These are phyloP conservation scores for Folsomia candida DNA, from an alignment of 2,888 invertebrate species.

Conservation along the genomic window DNA sequence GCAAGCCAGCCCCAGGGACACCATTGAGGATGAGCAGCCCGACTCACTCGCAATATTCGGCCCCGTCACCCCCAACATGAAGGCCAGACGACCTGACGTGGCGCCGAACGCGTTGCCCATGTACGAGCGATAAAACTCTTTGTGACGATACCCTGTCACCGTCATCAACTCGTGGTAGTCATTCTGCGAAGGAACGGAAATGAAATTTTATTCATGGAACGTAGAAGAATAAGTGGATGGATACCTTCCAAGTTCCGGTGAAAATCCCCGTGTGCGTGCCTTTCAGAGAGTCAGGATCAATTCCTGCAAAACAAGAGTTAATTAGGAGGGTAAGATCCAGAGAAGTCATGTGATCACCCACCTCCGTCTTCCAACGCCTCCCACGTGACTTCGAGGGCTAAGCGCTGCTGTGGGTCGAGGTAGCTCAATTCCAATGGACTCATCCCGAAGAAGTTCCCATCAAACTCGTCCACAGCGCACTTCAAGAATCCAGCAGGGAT, in stretches of 20 bases:
- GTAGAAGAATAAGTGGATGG: too few relatives aligned
- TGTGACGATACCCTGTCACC: conserved; percentile 1
- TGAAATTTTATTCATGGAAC: too few relatives aligned
- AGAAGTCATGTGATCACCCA: too few relatives aligned
- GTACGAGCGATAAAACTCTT: conserved; percentile 17
- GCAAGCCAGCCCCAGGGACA: too few relatives aligned
- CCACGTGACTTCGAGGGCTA: too few relatives aligned
- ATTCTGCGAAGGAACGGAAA: too few relatives aligned
- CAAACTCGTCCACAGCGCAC: too few relatives aligned
- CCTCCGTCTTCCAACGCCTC: too few relatives aligned
- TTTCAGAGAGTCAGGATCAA: conserved; percentile 1
- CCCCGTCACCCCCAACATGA: conserved; percentile 25
- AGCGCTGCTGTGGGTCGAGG: too few relatives aligned
- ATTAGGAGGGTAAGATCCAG: too few relatives aligned
- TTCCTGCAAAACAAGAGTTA: too few relatives aligned
- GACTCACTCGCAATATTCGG: conserved; percentile 20
- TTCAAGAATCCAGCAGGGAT: conserved; percentile 26
- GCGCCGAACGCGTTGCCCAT: conserved; percentile 31
- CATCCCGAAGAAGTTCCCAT: conserved; percentile 28
- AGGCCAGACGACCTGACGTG: conserved; percentile 21
- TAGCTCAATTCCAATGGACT: conserved; percentile 27
- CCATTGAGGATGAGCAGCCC: too few relatives aligned
- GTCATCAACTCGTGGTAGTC: conserved; percentile 21
- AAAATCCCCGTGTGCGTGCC: conserved; percentile 5
- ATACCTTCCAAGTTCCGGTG: background rate